phyloP scores from a whole-genome alignment of 2,113 vertebrate species.

The Actinemys pallida region DNA sequence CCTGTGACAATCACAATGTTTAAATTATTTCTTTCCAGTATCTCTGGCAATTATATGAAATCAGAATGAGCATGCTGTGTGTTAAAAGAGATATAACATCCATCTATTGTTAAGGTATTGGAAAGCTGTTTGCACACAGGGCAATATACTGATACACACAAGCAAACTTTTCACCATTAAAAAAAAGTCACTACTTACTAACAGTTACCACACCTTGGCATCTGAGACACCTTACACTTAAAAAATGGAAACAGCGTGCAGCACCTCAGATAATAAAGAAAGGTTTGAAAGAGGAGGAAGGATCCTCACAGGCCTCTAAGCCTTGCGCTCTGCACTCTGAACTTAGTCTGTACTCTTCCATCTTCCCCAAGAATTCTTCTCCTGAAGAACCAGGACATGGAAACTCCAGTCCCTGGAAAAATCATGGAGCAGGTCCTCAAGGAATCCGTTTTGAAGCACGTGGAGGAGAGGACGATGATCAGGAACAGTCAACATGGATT shows the following conservation, averaged over 20 bases:
- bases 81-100: background rate
- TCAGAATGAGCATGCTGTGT: background rate
- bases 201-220: background rate
- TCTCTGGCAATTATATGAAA: background rate
- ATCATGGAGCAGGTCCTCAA: no score
- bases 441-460: no score
- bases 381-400: background rate
- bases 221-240: background rate
- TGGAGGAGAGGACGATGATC: no score
- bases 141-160: background rate
- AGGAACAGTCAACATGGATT: no score
- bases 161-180: background rate
- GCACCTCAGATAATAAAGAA: background rate
- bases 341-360: background rate
- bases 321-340: background rate
- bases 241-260: background rate
- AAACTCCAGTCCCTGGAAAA: no score
- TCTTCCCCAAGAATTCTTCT: background rate
- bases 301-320: background rate
- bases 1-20: background rate
- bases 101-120: background rate
- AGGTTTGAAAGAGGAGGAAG: background rate
- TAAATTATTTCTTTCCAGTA: conserved; percentile 18
- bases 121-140: background rate
- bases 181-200: fast-evolving